phyloP scores from a whole-genome alignment of 1,140 invertebrate species.

The Bombus pyrosoma region DNA sequence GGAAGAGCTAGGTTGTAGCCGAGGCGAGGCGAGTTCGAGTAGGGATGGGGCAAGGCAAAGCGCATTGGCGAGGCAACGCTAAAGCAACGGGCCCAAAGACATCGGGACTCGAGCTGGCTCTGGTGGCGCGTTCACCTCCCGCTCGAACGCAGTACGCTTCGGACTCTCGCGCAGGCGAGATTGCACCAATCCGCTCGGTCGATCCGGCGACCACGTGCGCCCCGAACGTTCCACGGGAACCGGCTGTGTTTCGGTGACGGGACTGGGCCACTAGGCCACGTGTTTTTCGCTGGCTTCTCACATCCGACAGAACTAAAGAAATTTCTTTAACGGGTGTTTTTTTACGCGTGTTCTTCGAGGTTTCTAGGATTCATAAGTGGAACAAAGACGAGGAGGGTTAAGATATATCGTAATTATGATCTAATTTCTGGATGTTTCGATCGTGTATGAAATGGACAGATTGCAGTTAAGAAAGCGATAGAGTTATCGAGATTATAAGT shows the following conservation, averaged over 20 bases:
- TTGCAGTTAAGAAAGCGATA: neutral
- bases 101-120: conserved; percentile 56
- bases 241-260: conserved; percentile 28
- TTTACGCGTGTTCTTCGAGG: neutral
- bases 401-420: too few relatives aligned
- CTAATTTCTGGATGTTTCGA: too few relatives aligned
- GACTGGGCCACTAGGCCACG: conserved; percentile 1
- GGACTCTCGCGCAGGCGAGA: conserved; percentile 78
- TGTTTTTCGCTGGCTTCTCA: conserved; percentile 2
- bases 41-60: conserved; percentile 62
- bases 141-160: conserved; percentile 75
- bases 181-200: conserved; percentile 73
- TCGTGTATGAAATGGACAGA: too few relatives aligned
- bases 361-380: neutral
- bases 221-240: conserved; percentile 12
- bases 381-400: too few relatives aligned
- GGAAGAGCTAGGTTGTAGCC: conserved; percentile 59
- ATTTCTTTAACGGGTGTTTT: too few relatives aligned
- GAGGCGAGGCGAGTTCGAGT: conserved; percentile 32
- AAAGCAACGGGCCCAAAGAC: conserved; percentile 72
- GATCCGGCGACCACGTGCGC: conserved; percentile 73
- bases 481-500: too few relatives aligned
- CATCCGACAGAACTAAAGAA: neutral
- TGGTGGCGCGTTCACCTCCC: conserved; percentile 76
- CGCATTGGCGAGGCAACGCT: conserved; percentile 68